Base-by-base conservation (phyloP, 2,888 invertebrate species). In the Gortyna flavago region DNA sequence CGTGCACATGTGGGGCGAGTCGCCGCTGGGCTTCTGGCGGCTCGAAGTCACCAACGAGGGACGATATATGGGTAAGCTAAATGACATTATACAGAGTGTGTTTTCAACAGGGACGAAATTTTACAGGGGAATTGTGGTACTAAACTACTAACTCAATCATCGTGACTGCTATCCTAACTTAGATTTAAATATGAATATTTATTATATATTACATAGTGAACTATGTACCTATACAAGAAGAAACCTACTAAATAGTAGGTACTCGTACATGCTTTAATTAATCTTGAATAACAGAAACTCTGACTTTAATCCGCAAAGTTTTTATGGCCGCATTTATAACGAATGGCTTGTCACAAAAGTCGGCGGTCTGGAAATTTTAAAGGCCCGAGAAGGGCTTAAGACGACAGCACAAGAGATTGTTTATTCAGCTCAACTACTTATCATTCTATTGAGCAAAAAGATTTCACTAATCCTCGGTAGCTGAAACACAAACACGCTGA, bases 1-100 rank as follows among this genome's bases (percentile, higher is more conserved):
- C 68, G 99, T 99, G 81, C 99, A 99, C 95, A 99, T 98, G 93
- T 99, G 99, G 99, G 99, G 99, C 35, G 99, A 99, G 94, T 97
- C 98, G 51, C 99, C 99, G 0, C 97, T 98, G 85, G 99, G 99
- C 65, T 97, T 97, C 84, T 99, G 99, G 99, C 98, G 98, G 90
- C 97, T 99, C 80, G 99, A 99, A 95, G 98, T 99, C 81, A 99
- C 99, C 94, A 99, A 99, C 94, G 99, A 99, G 95, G 99, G 99
- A 85, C 97, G 98, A 91, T 98, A 98, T 92, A 97, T 98, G 97
- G 99, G 99, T 99, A 96, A 97, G 97, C 77, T 65, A 79, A 73
- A 51, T 18, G 7, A 73, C 16, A 75, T n/a, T 51, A 72, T 51
- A 69, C 62, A 61, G 6, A 16, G 0, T 81, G 54, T 65, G 41